Conservation (phyloP, 2,797 vertebrate species). For the Yasuhikotakia modesta region DNA sequence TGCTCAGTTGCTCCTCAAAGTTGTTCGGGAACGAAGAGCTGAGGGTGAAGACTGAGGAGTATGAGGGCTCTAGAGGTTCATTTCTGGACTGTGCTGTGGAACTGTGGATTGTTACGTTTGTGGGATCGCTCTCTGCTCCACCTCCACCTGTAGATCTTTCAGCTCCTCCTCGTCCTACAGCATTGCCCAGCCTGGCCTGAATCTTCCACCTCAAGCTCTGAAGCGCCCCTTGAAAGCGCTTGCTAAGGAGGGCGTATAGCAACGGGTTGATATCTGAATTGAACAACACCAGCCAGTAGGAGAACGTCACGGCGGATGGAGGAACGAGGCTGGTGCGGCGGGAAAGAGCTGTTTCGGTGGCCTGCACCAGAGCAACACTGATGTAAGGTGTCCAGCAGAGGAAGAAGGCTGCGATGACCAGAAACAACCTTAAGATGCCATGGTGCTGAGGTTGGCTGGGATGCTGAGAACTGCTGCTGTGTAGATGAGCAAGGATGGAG, state of each 20-base stretch:
- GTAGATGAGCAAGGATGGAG: slow-evolving; percentile 67
- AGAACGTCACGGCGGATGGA: slow-evolving; percentile 73
- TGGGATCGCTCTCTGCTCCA: slow-evolving; percentile 47
- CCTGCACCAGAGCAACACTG: slow-evolving; percentile 76
- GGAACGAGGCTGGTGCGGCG: slow-evolving; percentile 69
- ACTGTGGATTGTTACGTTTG: slow-evolving; percentile 52
- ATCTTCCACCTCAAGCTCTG: slow-evolving; percentile 72
- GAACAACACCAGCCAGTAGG: slow-evolving; percentile 80
- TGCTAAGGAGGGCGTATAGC: slow-evolving; percentile 83
- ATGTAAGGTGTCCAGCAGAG: slow-evolving; percentile 83
- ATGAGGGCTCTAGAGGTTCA: slow-evolving; percentile 50
- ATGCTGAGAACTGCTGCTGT: slow-evolving; percentile 42
- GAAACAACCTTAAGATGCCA: slow-evolving; percentile 77
- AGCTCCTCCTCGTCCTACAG: slow-evolving; percentile 49
- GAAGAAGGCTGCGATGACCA: slow-evolving; percentile 81
- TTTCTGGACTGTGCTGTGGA: slow-evolving; percentile 48
- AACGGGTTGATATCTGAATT: slow-evolving; percentile 85
- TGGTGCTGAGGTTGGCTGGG: slow-evolving; percentile 65
- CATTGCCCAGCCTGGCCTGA: slow-evolving; percentile 58
- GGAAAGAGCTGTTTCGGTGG: slow-evolving; percentile 73
- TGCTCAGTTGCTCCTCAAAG: slow-evolving; percentile 54
- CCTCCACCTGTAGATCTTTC: slow-evolving; percentile 39
- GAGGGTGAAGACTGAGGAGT: slow-evolving; percentile 70
- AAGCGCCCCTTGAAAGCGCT: slow-evolving; percentile 80
- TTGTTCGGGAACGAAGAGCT: slow-evolving; percentile 60